phyloP scores from a whole-genome alignment of 2,888 invertebrate genomes.

The Leptogaster cylindrica region DNA sequence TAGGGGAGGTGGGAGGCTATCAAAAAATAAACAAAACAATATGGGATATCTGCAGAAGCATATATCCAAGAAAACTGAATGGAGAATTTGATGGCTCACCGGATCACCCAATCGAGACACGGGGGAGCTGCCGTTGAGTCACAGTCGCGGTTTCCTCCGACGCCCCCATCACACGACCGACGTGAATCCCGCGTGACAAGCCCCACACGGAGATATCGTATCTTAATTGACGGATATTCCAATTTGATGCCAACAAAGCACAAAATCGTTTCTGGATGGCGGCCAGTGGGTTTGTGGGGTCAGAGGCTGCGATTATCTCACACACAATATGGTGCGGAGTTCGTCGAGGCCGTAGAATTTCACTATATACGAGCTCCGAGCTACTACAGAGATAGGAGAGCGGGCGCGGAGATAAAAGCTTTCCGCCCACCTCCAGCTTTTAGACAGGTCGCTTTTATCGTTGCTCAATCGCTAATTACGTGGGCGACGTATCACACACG shows the following conservation, averaged over 20 bases:
- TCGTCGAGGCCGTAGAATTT: conserved; percentile 9
- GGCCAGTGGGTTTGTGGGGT: not conserved
- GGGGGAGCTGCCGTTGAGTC: not conserved
- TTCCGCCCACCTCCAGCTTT: not conserved
- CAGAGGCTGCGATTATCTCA: not conserved
- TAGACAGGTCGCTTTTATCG: not conserved
- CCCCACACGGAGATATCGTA: not conserved
- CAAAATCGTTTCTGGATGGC: not conserved
- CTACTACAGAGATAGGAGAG: too few species aligned
- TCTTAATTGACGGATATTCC: conserved; percentile 9
- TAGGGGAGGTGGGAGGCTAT: too few species aligned
- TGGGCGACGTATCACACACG: not conserved
- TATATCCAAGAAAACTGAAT: conserved; percentile 1
- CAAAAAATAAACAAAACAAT: too few species aligned
- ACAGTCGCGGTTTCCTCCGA: not conserved
- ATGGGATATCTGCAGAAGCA: too few species aligned
- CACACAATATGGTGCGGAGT: not conserved
- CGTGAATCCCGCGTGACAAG: not conserved
- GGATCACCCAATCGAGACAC: not conserved
- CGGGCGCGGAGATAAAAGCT: not conserved
- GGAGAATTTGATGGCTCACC: not conserved
- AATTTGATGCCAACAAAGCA: conserved; percentile 8
- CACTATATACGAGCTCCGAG: not conserved
- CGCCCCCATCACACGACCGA: not conserved
- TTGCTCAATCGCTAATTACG: not conserved